A percentile compares a stretch with the other conserved stretches of the same genome.
phyloP scores from a whole-genome alignment of 2,888 invertebrate genomes.

The Pristionchus arcanus region DNA sequence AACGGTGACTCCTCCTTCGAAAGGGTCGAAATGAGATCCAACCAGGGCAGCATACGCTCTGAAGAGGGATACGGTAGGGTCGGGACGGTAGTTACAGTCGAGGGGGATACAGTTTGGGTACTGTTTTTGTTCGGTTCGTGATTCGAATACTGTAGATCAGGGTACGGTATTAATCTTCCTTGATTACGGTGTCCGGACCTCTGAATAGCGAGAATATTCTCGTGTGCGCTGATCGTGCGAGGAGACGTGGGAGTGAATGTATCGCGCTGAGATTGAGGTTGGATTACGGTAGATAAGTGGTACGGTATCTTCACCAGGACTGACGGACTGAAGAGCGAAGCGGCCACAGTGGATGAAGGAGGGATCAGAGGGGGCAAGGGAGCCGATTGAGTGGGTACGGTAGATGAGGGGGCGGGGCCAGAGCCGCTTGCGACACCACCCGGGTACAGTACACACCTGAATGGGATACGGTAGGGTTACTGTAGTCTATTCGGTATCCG shows the following conservation, averaged over 20 bases:
- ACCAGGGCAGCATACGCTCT: conserved; percentile 37
- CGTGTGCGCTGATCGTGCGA: conserved; percentile 2
- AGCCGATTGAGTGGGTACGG: neutral
- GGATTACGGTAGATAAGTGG: neutral
- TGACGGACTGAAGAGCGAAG: neutral
- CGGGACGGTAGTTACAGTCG: no score
- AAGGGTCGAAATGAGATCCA: conserved; percentile 2
- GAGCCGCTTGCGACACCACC: neutral
- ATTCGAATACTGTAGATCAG: neutral
- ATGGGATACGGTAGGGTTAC: neutral
- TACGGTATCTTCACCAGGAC: neutral
- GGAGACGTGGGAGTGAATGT: conserved; percentile 9
- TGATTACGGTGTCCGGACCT: conserved; percentile 11
- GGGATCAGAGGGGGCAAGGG: neutral
- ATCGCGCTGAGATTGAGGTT: neutral
- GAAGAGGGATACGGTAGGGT: neutral
- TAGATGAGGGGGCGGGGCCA: neutral
- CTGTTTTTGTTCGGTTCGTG: neutral
- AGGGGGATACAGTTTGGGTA: neutral
- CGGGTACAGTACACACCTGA: conserved; percentile 36
- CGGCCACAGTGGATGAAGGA: neutral
- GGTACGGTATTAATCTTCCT: neutral
- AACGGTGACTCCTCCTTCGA: conserved; percentile 41
- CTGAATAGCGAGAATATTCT: conserved; percentile 29
- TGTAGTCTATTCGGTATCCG: neutral